Conservation (phyloP, 2,888 invertebrate genomes). For the Protula sp. region DNA sequence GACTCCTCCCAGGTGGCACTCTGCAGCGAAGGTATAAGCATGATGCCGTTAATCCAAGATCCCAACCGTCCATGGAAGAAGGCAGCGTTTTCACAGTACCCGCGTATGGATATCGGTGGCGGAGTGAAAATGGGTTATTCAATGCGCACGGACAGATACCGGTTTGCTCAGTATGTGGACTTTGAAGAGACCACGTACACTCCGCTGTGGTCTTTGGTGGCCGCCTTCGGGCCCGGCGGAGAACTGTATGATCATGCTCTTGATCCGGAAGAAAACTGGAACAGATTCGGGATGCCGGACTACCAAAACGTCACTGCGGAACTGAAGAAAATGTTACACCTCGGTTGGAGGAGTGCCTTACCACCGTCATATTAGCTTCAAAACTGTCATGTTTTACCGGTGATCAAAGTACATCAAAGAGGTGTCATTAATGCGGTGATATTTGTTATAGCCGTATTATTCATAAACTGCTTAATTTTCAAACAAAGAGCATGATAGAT, state of each 20-base stretch:
- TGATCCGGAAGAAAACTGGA: conserved; percentile 1
- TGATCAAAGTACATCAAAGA: too few species aligned
- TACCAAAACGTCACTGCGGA: neutral
- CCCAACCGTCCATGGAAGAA: conserved; percentile 13
- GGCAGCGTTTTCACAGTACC: conserved; percentile 23
- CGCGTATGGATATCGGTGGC: conserved; percentile 22
- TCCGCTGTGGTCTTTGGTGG: conserved; percentile 40
- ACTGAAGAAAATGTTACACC: neutral
- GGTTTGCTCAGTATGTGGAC: conserved; percentile 26
- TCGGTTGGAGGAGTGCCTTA: neutral
- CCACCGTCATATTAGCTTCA: too few species aligned
- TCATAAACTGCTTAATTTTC: too few species aligned
- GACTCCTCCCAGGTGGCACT: neutral
- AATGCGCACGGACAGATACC: conserved; percentile 25
- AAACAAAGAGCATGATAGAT: too few species aligned
- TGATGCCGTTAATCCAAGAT: conserved; percentile 11
- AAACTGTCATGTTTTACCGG: too few species aligned
- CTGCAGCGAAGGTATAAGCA: conserved; percentile 10
- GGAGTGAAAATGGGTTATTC: conserved; percentile 31
- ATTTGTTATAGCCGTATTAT: too few species aligned
- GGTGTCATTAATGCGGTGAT: too few species aligned
- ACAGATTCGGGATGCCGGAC: neutral
- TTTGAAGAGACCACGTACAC: conserved; percentile 13
- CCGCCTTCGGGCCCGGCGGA: conserved; percentile 61
- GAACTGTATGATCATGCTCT: neutral